phyloP scores from a whole-genome alignment of 2,888 invertebrate genomes.

The Drosophila planitibia region DNA sequence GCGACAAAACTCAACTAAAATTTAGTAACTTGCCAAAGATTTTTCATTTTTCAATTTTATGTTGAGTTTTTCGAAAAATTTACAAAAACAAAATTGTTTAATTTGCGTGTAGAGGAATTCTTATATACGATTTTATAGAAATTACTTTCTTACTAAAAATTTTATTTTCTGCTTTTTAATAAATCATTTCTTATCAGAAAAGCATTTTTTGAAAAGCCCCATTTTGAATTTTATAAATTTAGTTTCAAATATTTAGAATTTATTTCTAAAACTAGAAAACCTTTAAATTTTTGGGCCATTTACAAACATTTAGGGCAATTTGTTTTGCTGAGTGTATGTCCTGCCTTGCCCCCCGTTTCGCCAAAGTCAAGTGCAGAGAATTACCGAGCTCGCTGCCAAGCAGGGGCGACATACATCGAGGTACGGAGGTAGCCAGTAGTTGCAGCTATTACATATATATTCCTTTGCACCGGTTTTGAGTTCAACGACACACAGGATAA shows the following conservation, averaged over 20 bases:
- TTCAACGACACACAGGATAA: constrained; percentile 78
- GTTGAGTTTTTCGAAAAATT: fast-evolving
- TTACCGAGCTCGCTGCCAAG: constrained; percentile 4
- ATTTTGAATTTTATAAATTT: not conserved
- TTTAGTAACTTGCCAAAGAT: not conserved
- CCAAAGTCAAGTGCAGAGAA: constrained; percentile 73
- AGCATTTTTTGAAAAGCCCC: too few relatives aligned
- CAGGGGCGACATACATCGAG: constrained; percentile 62
- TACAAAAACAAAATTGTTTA: too few relatives aligned
- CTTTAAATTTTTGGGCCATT: not conserved
- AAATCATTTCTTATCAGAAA: not conserved
- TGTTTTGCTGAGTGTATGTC: constrained; percentile 7
- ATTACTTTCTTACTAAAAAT: not conserved
- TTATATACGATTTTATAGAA: not conserved
- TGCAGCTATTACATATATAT: constrained; percentile 55
- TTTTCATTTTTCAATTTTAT: not conserved
- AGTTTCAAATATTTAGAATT: not conserved
- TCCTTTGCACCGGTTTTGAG: constrained; percentile 53
- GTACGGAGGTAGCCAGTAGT: constrained; percentile 23
- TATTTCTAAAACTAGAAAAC: too few relatives aligned
- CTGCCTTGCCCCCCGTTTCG: constrained; percentile 18
- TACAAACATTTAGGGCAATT: not conserved
- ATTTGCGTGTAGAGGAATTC: too few relatives aligned
- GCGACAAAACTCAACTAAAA: not conserved
- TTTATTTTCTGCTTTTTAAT: not conserved